Conservation (phyloP, 1,140 invertebrate species). For the Galleria mellonella region DNA sequence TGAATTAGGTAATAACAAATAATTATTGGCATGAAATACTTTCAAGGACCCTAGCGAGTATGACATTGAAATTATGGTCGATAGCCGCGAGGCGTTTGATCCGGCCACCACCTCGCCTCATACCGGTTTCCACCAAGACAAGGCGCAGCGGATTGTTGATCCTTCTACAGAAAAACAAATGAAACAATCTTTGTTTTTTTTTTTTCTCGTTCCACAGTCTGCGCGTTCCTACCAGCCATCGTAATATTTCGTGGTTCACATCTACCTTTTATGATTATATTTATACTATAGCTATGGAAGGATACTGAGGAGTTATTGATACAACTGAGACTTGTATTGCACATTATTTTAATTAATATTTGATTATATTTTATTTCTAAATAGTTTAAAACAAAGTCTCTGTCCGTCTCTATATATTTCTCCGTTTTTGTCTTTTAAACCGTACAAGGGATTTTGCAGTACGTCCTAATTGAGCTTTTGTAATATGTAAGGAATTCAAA, state of each 20-base stretch:
- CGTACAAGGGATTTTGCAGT: too few relatives aligned
- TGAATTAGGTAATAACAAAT: too few relatives aligned
- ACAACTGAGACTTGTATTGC: too few relatives aligned
- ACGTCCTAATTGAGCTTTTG: too few relatives aligned
- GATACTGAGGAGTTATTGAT: too few relatives aligned
- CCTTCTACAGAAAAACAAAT: conserved; percentile 59
- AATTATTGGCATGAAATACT: too few relatives aligned
- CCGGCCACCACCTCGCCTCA: conserved; percentile 22
- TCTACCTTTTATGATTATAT: conserved; percentile 8
- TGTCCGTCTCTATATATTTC: too few relatives aligned
- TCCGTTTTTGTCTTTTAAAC: too few relatives aligned
- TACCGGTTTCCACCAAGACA: conserved; percentile 58
- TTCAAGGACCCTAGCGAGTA: conserved; percentile 5
- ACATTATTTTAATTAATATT: too few relatives aligned
- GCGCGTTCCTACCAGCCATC: conserved; percentile 20
- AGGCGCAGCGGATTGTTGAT: conserved; percentile 51
- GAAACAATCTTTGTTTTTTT: conserved; percentile 46
- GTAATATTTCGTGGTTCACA: conserved; percentile 22
- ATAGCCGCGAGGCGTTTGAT: conserved; percentile 30
- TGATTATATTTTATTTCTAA: too few relatives aligned
- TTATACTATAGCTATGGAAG: conserved; percentile 14
- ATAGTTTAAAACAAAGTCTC: too few relatives aligned
- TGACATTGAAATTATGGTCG: conserved; percentile 34
- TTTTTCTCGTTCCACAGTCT: conserved; percentile 28
- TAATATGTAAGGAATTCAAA: too few relatives aligned